Base-by-base conservation (phyloP, 2,797 vertebrate genomes). In the Neomorphus geoffroyi region DNA sequence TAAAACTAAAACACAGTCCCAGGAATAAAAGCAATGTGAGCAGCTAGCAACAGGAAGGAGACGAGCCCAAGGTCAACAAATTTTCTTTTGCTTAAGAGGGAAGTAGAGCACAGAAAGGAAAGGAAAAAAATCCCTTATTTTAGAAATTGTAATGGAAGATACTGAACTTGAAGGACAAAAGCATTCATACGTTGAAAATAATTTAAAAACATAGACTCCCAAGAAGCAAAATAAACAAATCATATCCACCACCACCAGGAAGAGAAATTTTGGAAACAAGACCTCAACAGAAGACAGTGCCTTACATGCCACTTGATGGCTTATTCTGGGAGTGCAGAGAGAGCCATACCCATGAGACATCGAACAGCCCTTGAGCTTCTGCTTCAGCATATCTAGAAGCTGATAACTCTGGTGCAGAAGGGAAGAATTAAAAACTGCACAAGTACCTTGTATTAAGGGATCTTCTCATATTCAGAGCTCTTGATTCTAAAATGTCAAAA, bases 231-330 rank as follows among this genome's bases (percentile, higher is more conserved):
- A 81, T 33, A 88, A 92, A 82, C n/a, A 70, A 85, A 37, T n/a
- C 27, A 21, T 28, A 83, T 39, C 51, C 27, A 19, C 11, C 61
- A 79, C 33, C 79, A 74, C 39, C 16, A 37, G 75, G 50, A 91
- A 93, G 80, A 72, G 24, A 75, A 35, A 71, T 57, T 90, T 57
- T 78, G 77, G 79, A 86, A 83, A 57, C 13, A 41, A 54, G 71
- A 70, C 24, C 28, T 80, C 18, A 67, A 4, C 6, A 85, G 75
- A 88, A 85, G 50, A 32, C 21, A 75, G 41, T 72, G 61, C 62
- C 65, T 83, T 83, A 64, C 50, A 93, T 93, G 93, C 90, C 94
- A 81, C 90, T 92, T 88, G 75, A 90, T 84, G 91, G 90, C 24
- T 91, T 45, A 10, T 32, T 81, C 33, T 78, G 72, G 85, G 75